Evolutionary conservation across 2,113 vertebrate genomes (phyloP).

Genomic region (Festucalex cinctus): DNA sequence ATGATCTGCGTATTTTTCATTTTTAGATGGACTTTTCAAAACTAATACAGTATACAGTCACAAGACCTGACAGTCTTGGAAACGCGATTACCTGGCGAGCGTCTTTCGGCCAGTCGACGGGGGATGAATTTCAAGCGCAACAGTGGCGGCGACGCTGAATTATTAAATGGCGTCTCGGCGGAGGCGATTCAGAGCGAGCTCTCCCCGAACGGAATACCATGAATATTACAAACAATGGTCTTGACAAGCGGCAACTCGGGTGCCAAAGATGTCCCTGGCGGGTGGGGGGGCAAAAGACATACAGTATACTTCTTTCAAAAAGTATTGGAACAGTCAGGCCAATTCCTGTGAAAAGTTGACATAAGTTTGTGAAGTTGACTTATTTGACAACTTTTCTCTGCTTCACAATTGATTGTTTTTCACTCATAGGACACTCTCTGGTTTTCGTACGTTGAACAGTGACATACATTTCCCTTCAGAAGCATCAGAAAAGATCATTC

Average conservation of each 20-base stretch:
- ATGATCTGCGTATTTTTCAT: neutral
- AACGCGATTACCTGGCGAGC: constrained; percentile 14
- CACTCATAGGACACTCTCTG: no score
- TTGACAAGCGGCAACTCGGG: neutral
- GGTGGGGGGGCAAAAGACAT: no score
- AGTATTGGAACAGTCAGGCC: neutral
- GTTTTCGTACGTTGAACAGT: no score
- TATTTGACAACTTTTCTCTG: neutral
- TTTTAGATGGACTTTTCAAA: neutral
- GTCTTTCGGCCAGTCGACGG: constrained; percentile 8
- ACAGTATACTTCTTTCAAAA: neutral
- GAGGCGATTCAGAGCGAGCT: neutral
- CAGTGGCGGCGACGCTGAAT: constrained; percentile 27
- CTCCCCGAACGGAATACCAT: neutral
- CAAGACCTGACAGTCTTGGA: constrained; percentile 14
- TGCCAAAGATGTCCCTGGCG: no score
- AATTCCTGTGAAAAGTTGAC: neutral
- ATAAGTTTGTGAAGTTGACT: neutral
- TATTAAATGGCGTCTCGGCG: constrained; percentile 25
- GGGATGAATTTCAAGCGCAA: constrained; percentile 31
- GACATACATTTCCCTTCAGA: no score
- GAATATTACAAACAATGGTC: neutral
- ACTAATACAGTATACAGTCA: neutral
- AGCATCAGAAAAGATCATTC: no score
- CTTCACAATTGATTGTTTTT: neutral